phyloP scores from a whole-genome alignment of 2,797 vertebrate genomes.

The Orientallactaga sibirica region DNA sequence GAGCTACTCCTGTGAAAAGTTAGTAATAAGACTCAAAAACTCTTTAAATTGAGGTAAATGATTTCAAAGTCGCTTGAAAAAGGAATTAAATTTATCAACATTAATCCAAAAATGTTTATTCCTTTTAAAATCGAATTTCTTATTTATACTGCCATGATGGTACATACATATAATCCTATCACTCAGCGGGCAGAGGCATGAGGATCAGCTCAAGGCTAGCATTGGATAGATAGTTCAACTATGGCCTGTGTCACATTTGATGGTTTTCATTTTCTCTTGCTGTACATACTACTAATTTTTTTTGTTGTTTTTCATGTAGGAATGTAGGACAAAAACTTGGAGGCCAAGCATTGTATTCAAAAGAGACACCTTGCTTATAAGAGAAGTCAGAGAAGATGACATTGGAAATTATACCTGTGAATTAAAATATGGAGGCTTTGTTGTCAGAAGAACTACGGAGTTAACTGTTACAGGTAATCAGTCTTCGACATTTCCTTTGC shows the following conservation, averaged over 20 bases:
- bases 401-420: constrained; percentile 99
- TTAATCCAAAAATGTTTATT: neutral
- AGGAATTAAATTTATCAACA: constrained; percentile 4
- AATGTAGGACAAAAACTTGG: constrained; percentile 96
- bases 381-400: constrained; percentile 97
- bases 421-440: constrained; percentile 95
- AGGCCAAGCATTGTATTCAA: constrained; percentile 94
- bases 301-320: constrained; percentile 88
- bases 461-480: constrained; percentile 96
- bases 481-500: constrained; percentile 50
- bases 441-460: constrained; percentile 96
- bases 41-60: constrained; percentile 12
- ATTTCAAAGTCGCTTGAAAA: neutral
- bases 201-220: neutral
- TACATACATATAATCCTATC: neutral
- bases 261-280: neutral
- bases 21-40: constrained; percentile 7
- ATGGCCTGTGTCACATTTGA: too few relatives aligned
- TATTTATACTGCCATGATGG: neutral
- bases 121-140: neutral
- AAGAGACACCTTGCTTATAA: constrained; percentile 94
- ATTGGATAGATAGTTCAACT: neutral
- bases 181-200: too few relatives aligned
- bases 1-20: neutral
- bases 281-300: neutral